Evolutionary conservation across 2,888 invertebrate genomes (phyloP), one percentile per base, ranked within the genome.

Genomic region (Aporophyla lueneburgensis): DNA sequence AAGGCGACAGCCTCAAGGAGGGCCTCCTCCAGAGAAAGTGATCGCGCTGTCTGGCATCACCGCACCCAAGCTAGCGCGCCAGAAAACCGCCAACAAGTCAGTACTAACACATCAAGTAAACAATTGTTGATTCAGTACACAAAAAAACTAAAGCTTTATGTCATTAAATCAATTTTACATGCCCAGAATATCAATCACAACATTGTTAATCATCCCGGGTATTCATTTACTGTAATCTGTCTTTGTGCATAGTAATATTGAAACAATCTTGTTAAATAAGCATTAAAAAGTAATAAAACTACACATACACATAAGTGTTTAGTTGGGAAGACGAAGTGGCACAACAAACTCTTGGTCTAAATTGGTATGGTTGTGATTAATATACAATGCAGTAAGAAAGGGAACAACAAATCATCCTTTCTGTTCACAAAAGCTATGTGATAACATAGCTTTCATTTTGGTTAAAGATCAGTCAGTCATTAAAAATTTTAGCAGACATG

Each of bases 21-120:
- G 99, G 56, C 99, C 99, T 61, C 98, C 98, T 70, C 98, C 98
- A 81, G 99, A 99, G 96, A 98, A 98, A 95, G 98, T 98, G 86
- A 97, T 99, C 71, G 98, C 98, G 84, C 97, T 99, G 87, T 98
- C 99, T 53, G 98, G 99, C 93, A 98, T 99, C 87, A 97, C 97
- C 83, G 99, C 99, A 73, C 99, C 99, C 27, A 98, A 99, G 96
- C 97, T 99, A 12, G 96, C 96, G 46, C 94, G 96, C 56, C 96
- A 96, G 87, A 93, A 93, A 74, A 94, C 94, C 33, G 92, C 94
- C 66, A 96, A 96, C 89, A 96, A 93, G 96, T 96, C 89, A 93
- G 94, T 91, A 68, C 71, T 66, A n/a, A 70, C 53, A 65, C 51
- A 58, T 71, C 67, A 73, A 59, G 61, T 75, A 59, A 58, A 40